Conservation (phyloP, 2,888 invertebrate species). For the Quadroppia sp. region DNA sequence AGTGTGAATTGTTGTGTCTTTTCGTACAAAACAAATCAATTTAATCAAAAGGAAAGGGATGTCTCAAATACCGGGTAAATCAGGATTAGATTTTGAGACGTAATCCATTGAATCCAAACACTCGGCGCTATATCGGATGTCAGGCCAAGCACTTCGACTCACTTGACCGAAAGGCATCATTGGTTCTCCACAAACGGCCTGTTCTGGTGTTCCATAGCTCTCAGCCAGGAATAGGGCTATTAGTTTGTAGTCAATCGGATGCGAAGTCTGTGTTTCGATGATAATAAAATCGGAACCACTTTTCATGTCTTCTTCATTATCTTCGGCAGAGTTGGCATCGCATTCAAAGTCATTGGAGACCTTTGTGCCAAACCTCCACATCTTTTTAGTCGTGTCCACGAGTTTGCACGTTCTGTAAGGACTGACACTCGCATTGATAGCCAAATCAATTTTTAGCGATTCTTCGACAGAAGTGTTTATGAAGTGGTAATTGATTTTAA, state of each 20-base stretch:
- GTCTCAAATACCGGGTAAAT: slow-evolving; percentile 17
- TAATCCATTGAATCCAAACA: background rate
- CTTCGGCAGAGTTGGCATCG: background rate
- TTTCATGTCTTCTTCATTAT: background rate
- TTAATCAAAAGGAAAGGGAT: background rate
- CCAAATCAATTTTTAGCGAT: background rate
- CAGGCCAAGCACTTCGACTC: background rate
- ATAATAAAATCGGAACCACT: background rate
- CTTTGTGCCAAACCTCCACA: slow-evolving; percentile 3
- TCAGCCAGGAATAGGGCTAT: background rate
- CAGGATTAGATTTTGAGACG: background rate
- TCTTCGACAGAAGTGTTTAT: background rate
- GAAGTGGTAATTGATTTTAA: slow-evolving; percentile 17
- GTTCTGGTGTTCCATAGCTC: background rate
- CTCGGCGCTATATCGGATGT: background rate
- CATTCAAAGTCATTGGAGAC: slow-evolving; percentile 15
- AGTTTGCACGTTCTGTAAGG: background rate
- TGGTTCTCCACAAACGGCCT: slow-evolving; percentile 6
- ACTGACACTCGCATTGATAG: background rate
- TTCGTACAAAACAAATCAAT: background rate
- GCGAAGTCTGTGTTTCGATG: background rate
- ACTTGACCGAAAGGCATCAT: slow-evolving; percentile 10
- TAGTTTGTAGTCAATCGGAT: background rate
- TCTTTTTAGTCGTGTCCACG: background rate
- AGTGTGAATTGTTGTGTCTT: slow-evolving; percentile 5